Conservation (phyloP, 2,888 invertebrate genomes). For the Tenthredo livida region DNA sequence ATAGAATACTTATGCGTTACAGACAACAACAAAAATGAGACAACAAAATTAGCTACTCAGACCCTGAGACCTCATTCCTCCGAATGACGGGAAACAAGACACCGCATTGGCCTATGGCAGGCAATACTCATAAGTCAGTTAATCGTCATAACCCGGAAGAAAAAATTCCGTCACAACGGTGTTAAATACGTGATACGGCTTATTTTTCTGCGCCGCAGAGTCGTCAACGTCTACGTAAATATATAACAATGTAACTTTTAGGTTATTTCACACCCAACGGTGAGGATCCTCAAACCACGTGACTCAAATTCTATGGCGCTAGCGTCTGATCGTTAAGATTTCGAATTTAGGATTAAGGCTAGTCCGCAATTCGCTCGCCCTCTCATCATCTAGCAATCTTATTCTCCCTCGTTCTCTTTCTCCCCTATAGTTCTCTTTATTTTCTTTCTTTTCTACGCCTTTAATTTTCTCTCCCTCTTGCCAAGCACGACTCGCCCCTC, state of each 20-base stretch:
- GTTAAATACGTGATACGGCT: background rate
- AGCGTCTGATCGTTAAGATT: background rate
- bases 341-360: background rate
- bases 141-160: background rate
- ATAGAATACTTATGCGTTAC: background rate
- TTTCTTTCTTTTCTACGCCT: conserved; percentile 17
- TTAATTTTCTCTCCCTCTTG: background rate
- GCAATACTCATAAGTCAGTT: background rate
- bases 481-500: background rate
- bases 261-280: background rate
- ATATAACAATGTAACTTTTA: background rate
- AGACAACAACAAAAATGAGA: background rate
- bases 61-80: background rate
- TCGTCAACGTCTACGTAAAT: background rate
- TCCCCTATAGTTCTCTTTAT: background rate
- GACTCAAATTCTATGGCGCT: background rate
- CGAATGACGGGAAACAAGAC: background rate
- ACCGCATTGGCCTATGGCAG: background rate
- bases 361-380: background rate
- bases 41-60: background rate
- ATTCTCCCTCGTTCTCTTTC: background rate
- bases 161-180: background rate
- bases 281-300: background rate
- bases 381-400: background rate
- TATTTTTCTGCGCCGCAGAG: background rate